These are phyloP conservation scores for Knipowitschia caucasica DNA, from an alignment of 2,797 vertebrate species.

Conservation along the genomic window DNA sequence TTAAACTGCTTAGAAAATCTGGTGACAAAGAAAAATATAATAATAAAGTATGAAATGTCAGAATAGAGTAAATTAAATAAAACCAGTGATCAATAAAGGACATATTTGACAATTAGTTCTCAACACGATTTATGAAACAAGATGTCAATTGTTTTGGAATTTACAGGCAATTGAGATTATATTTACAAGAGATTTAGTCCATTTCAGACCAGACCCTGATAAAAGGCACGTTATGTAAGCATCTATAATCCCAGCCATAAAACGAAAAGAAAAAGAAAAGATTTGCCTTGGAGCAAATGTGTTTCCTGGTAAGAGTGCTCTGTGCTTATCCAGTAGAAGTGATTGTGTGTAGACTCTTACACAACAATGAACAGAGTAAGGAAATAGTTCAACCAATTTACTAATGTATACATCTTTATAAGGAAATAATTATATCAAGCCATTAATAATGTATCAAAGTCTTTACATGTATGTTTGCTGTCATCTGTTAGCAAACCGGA, in stretches of 20 bases:
- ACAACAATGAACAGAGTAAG: neutral
- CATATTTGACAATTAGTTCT: too few relatives aligned
- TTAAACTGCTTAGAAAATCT: too few relatives aligned
- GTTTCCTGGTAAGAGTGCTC: conserved; percentile 11
- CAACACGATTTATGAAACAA: too few relatives aligned
- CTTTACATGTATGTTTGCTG: conserved; percentile 76
- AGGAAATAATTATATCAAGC: conserved; percentile 82
- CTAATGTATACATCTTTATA: conserved; percentile 67
- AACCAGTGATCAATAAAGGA: too few relatives aligned
- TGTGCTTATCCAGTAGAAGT: conserved; percentile 13
- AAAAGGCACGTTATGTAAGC: conserved; percentile 41
- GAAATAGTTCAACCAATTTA: conserved; percentile 1
- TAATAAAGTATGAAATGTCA: too few relatives aligned
- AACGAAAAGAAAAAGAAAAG: conserved; percentile 18
- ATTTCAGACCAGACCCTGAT: conserved; percentile 30
- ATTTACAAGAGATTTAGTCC: conserved; percentile 5
- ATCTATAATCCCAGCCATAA: conserved; percentile 23
- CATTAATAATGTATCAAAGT: conserved; percentile 80
- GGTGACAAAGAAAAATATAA: too few relatives aligned
- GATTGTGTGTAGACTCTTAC: conserved; percentile 14
- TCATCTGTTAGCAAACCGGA: conserved; percentile 70
- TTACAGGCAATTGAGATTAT: conserved; percentile 25
- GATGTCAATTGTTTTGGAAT: conserved; percentile 49
- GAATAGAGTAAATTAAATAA: too few relatives aligned
- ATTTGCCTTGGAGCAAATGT: conserved; percentile 30